These are phyloP conservation scores for Meloidogyne hapla DNA, from an alignment of 1,140 invertebrate species.

Conservation along the genomic window DNA sequence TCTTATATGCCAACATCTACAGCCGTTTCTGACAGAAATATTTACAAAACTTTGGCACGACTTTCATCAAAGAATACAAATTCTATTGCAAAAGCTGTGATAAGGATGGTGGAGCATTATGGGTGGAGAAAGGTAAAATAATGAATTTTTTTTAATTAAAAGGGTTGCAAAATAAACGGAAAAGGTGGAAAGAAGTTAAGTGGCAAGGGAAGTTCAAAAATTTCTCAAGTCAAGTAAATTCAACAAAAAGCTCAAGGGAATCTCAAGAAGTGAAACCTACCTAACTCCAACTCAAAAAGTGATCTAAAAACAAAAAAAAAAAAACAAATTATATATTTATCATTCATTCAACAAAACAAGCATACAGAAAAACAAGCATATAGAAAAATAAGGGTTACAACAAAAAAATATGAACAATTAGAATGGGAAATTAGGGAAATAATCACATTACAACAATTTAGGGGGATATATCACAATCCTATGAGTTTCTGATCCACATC, in stretches of 20 bases:
- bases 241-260: no score
- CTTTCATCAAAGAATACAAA: conserved; percentile 62
- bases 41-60: conserved; percentile 60
- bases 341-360: not conserved
- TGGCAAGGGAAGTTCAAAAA: no score
- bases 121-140: conserved; percentile 49
- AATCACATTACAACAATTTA: no score
- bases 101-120: conserved; percentile 52
- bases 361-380: not conserved
- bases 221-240: no score
- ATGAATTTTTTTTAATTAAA: no score
- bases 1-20: conserved; percentile 57
- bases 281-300: no score
- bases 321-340: no score
- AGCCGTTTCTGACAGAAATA: conserved; percentile 51
- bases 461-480: not conserved
- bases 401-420: no score
- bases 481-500: not conserved
- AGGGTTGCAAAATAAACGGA: no score
- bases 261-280: no score
- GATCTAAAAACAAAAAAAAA: no score
- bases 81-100: conserved; percentile 53
- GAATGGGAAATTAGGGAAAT: not conserved
- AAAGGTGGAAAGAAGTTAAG: no score
- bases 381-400: not conserved